Base-by-base conservation (phyloP, 2,113 vertebrate species). In the Capreolus pygargus region DNA sequence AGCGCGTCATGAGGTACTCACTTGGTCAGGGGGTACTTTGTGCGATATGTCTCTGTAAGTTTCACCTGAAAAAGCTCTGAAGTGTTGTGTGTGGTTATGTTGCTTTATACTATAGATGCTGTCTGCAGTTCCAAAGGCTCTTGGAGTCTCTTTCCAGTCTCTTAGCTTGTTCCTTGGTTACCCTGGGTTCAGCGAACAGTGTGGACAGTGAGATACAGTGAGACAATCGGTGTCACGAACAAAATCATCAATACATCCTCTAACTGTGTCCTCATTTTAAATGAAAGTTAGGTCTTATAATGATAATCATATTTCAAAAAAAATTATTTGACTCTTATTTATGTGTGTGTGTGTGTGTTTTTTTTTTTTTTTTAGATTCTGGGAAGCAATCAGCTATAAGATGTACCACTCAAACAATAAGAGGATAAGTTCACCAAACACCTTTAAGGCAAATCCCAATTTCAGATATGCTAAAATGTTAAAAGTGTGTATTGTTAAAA, bases 241-340 rank as follows among this genome's bases (percentile, higher is more conserved):
- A 70, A 70, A 70, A 70, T 36, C n/a, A 70, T 70, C 64, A 36
- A 12, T 12, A 70, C 64, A 36, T 36, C n/a, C 17, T 70, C 64
- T 70, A 21, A 36, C n/a, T 1, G 2, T 36, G n/a, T 70, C 23
- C 90, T 74, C 1, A 82, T 64, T 86, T 89, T 17, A 74, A 74
- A 67, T 78, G 7, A 97, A 91, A 74, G 8, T 30, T 86, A 43
- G 30, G 7, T 78, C 12, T 86, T 93, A 89, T 94, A 74, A 74
- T 10, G 81, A 74, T 74, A 55, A 33, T 83, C 47, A 86, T 17
- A 55, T 6, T 91, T 90, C 57, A 30, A 64, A 89, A 94, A 55
- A 7, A 60, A 94, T 83, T 84, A n/a, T 33, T 95, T 97, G 6
- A 0, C 60, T 94, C 13, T 92, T 21, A 55, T 61, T 91, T 14